phyloP scores from a whole-genome alignment of 2,888 invertebrate species.

The Pterostichus niger region DNA sequence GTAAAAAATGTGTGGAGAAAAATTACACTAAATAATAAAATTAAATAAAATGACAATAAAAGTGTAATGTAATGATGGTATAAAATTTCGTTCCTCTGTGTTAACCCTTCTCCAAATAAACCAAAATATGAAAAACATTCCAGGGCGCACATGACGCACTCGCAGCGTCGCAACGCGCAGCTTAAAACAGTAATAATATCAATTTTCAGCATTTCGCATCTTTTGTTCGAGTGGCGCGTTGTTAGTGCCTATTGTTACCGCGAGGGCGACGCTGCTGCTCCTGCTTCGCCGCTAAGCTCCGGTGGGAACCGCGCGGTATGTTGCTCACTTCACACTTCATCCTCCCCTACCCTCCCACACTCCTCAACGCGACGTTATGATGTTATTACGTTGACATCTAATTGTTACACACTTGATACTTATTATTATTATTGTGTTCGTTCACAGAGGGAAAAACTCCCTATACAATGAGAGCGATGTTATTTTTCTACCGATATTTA shows the following conservation, averaged over 20 bases:
- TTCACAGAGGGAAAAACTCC: conserved; percentile 44
- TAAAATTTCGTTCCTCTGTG: conserved; percentile 16
- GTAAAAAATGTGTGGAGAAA: neutral
- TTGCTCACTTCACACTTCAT: conserved; percentile 44
- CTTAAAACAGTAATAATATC: conserved; percentile 64
- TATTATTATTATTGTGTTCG: conserved; percentile 65
- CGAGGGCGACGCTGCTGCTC: conserved; percentile 32
- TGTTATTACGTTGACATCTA: conserved; percentile 64
- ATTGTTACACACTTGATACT: conserved; percentile 64
- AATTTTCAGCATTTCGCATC: conserved; percentile 58
- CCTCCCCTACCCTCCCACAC: no score
- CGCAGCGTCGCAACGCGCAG: neutral
- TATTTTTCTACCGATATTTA: conserved; percentile 64
- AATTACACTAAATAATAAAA: neutral
- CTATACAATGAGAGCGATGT: conserved; percentile 32
- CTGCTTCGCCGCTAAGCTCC: conserved; percentile 48
- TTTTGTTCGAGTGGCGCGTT: conserved; percentile 45
- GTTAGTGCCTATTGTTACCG: conserved; percentile 59
- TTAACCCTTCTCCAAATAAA: neutral
- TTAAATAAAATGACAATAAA: conserved; percentile 2
- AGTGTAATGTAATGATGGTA: neutral
- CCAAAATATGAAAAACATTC: conserved; percentile 12
- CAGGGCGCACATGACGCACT: neutral
- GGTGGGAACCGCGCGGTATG: conserved; percentile 56
- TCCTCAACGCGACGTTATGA: conserved; percentile 27